Conservation (phyloP, 2,888 invertebrate genomes). For the Hyles lineata region DNA sequence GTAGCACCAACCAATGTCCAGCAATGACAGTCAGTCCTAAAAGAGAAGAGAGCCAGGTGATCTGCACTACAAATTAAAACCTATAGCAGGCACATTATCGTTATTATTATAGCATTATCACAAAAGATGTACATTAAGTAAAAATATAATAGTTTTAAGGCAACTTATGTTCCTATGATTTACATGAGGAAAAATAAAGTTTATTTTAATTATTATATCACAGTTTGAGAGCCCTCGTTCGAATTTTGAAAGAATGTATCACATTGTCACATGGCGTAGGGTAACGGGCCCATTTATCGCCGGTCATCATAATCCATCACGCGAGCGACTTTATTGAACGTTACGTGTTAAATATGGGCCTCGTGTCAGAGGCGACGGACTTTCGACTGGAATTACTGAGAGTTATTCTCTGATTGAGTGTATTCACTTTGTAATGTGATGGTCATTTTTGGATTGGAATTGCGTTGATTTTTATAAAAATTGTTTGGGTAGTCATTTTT, state of each 20-base stretch:
- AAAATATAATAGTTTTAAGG: too few relatives aligned
- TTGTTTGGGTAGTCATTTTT: too few relatives aligned
- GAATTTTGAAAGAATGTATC: constrained; percentile 67
- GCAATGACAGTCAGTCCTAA: too few relatives aligned
- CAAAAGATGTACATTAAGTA: too few relatives aligned
- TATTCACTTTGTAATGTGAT: constrained; percentile 45
- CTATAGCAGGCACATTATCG: too few relatives aligned
- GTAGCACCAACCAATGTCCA: too few relatives aligned
- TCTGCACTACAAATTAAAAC: too few relatives aligned
- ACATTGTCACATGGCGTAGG: constrained; percentile 65
- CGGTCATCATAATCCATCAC: constrained; percentile 73
- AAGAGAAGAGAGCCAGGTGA: too few relatives aligned
- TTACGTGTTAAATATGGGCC: constrained; percentile 40
- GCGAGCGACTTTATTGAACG: constrained; percentile 27
- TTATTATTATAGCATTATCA: too few relatives aligned
- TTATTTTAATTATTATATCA: too few relatives aligned
- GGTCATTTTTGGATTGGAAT: background rate
- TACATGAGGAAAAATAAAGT: too few relatives aligned
- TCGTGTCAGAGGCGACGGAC: constrained; percentile 53
- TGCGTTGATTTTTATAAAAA: background rate
- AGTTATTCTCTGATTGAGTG: constrained; percentile 55
- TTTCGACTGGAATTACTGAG: background rate
- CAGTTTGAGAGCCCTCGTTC: background rate
- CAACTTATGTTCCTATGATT: too few relatives aligned
- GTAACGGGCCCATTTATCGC: constrained; percentile 56